Evolutionary conservation across 2,888 invertebrate genomes (phyloP), one percentile per base, ranked within the genome.

Genomic region (Melipona bicolor): DNA sequence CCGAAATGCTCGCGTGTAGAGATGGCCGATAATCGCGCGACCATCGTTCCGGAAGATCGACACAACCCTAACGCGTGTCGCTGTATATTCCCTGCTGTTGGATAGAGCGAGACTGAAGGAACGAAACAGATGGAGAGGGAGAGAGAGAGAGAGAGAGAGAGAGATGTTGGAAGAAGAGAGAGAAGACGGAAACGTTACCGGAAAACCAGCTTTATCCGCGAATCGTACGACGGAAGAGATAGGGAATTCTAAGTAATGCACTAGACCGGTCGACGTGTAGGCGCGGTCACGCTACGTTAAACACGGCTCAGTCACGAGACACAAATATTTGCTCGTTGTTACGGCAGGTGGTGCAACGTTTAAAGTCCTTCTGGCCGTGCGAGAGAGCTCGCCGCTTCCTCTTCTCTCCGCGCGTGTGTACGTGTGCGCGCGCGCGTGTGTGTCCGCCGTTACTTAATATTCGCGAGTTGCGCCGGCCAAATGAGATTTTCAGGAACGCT

Each of bases 271-370:
- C 56, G 49, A 56, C 71, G 69, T 52, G 81, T 83, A 68, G 75
- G 69, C 76, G 69, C 75, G 87, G 88, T 87, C 90, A 90, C 86
- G 89, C 86, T 76, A 90, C 84, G 85, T 84, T 89, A 74, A 87
- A 87, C 84, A 87, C 59, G 77, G 75, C 78, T 83, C 79, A 81
- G 83, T 89, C 86, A 87, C 83, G 84, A 87, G 86, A 85, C 81
- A 85, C 89, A 86, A 86, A 87, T 89, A 87, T 87, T 87, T 87
- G 83, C 79, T 72, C 68, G 81, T 81, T 87, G 87, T 87, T 87
- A 87, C 80, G 74, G 79, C 78, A 80, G 71, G 78, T 83, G 84
- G 75, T 78, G 83, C 71, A 43, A 21, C 81, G 81, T 83, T 83
- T 83, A 83, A 71, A 71, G 61, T 49, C 69, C 64, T 36, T 61